Base-by-base conservation (phyloP, 2,888 invertebrate species). In the Drosophila yooni region DNA sequence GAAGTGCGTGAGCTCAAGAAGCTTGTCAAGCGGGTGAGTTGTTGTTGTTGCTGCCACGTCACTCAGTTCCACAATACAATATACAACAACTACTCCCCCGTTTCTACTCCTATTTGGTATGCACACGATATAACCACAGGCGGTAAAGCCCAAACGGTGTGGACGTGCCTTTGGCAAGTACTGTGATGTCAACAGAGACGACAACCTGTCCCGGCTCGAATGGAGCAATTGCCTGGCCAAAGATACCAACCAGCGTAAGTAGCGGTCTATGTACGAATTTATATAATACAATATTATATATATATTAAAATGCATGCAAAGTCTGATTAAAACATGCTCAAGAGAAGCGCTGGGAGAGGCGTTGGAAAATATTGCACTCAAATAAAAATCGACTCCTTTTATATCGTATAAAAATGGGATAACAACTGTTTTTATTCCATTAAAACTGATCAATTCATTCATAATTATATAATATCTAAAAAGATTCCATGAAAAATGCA, bases 111-210 rank as follows among this genome's bases (percentile, higher is more conserved):
- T 70, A 61, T 27, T 72, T 81, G 70, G 73, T 83, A 83, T 83
- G 74, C 68, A 60, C 31, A 54, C 48, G 33, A 58, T 62, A 48
- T 56, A 56, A 48, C 50, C 50, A 50, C 65, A 79, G 95, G 96
- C 97, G 73, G 97, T 98, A 62, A 96, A 96, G 91, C 99, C 98
- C 46, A 96, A 96, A 92, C 95, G 97, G 60, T 99, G 99, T 94
- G 97, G 98, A 54, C 96, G 97, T 89, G 96, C 96, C 46, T 98
- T 99, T 94, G 96, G 97, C 27, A 96, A 96, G 81, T 96, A 96
- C 85, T 99, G 99, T 94, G 98, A 99, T 93, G 94, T 95, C 62
- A 96, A 98, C 93, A 94, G 95, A 61, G 97, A 99, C 93, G 95
- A 96, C 54, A 95, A 95, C 88, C 96, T 99, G 76, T 95, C 96